Evolutionary conservation across 1,140 invertebrate genomes (phyloP).

Genomic region (Drosophila jambulina): DNA sequence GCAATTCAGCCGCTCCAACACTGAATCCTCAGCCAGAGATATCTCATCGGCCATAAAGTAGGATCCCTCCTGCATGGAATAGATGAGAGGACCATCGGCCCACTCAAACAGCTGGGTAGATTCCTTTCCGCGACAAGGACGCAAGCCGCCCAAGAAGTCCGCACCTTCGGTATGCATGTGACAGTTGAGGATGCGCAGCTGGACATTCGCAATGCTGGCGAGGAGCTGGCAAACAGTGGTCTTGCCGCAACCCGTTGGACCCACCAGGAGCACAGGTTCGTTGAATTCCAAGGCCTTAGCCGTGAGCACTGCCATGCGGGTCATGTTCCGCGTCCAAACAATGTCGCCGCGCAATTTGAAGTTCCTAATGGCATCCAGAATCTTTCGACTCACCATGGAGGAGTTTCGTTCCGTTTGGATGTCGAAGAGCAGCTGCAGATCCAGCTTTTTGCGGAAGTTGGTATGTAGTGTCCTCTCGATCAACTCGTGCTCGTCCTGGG

Average conservation of each 20-base stretch:
- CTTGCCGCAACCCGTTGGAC: conserved; percentile 99
- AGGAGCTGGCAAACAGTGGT: conserved; percentile 98
- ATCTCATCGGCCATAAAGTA: conserved; percentile 99
- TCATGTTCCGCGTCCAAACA: conserved; percentile 97
- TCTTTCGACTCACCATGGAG: conserved; percentile 91
- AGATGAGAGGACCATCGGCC: conserved; percentile 97
- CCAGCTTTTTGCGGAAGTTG: conserved; percentile 92
- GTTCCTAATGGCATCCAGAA: conserved; percentile 89
- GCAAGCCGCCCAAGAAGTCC: conserved; percentile 97
- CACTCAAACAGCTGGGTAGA: conserved; percentile 94
- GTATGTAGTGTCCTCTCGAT: conserved; percentile 93
- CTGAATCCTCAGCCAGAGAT: conserved; percentile 99
- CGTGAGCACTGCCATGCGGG: conserved; percentile 95
- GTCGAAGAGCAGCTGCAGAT: conserved; percentile 91
- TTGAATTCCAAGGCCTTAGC: conserved; percentile 95
- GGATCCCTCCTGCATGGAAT: conserved; percentile 94
- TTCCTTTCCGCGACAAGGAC: conserved; percentile 91
- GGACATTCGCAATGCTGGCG: conserved; percentile 88
- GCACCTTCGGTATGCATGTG: conserved; percentile 99
- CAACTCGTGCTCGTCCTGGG: conserved; percentile 90
- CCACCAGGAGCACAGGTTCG: conserved; percentile 98
- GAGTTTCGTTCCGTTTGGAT: conserved; percentile 89
- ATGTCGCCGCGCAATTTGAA: conserved; percentile 91
- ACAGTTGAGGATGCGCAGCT: conserved; percentile 95
- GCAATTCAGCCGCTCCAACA: conserved; percentile 98